Base-by-base conservation (phyloP, 1,140 invertebrate genomes). In the Pseudomyrmex gracilis region DNA sequence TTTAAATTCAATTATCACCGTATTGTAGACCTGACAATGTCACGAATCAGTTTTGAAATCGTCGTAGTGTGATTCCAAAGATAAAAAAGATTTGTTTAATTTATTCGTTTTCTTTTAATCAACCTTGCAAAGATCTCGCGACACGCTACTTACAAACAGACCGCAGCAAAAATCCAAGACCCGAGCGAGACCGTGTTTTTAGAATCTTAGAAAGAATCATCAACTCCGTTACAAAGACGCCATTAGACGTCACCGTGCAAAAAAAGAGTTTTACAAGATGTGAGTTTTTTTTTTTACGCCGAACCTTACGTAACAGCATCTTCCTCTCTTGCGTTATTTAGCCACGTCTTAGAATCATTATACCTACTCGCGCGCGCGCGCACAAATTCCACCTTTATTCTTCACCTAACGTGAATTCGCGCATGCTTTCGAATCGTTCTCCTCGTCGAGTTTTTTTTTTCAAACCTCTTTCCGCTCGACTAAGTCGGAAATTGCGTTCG, bases 301-400 rank as follows among this genome's bases (percentile, higher is more conserved):
- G 49, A 76, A 73, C 67, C 82, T 92, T 92, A 87, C 90, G 89
- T 87, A 92, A 92, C 87, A 82, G 91, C 87, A 92, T 92, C 34
- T 34, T 34, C 91, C 91, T 92, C 88, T 91, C 85, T 93, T 91
- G 91, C 90, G 85, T 90, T 92, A 91, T 82, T 70, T 45, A 17
- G 67, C 22, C 67, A 45, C 57, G 82, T 67, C 60, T 87, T 83
- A 73, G 67, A 85, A 34, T 34, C 12, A 13, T 61, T 85, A 87
- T 82, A 63, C 67, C 49, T 67, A 68, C 45, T 22, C 74, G 43
- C 22, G 74, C 12, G 22, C 20, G 45, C 61, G 73, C 51, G 87
- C 80, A 89, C 71, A 68, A 71, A 85, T 82, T 86, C 68, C n/a
- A 58, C 22, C 2, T 60, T 1, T 24, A 51, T 51, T 51, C 13